Percentiles rank a stretch among this genome's conserved stretches.
These are phyloP conservation scores for Amblyornis subalaris DNA, from an alignment of 2,113 vertebrate genomes.

Conservation along the genomic window DNA sequence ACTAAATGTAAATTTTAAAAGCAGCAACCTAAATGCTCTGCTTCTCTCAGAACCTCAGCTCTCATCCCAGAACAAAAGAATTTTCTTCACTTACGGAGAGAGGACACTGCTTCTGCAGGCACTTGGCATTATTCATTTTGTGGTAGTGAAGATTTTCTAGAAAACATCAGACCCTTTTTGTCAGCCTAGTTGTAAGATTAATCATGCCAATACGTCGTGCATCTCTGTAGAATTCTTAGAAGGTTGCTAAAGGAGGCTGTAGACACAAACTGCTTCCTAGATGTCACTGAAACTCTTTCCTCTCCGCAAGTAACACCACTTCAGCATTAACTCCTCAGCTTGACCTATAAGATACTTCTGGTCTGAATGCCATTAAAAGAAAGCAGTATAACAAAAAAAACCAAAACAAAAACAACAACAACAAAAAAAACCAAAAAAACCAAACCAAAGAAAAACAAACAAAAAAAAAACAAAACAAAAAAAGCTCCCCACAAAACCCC, in stretches of 20 bases:
- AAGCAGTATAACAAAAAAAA: neutral
- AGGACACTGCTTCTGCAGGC: neutral
- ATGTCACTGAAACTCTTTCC: neutral
- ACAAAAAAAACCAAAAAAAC: neutral
- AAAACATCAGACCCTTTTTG: neutral
- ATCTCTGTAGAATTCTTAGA: neutral
- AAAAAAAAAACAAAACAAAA: neutral
- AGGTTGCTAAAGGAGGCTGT: neutral
- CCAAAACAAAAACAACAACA: neutral
- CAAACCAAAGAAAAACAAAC: neutral
- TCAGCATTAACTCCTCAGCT: neutral
- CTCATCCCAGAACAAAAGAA: neutral
- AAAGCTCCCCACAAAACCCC: neutral
- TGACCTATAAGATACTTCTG: neutral
- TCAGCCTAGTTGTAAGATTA: neutral
- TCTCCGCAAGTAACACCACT: neutral
- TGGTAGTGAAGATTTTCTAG: neutral
- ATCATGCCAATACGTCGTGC: neutral
- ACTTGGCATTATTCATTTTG: neutral
- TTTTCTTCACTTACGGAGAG: neutral
- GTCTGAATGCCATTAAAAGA: neutral
- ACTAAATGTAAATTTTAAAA: neutral
- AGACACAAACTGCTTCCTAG: neutral
- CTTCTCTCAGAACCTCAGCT: neutral
- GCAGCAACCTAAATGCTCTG: neutral